phyloP scores from a whole-genome alignment of 2,113 vertebrate species.

The Bettongia penicillata region DNA sequence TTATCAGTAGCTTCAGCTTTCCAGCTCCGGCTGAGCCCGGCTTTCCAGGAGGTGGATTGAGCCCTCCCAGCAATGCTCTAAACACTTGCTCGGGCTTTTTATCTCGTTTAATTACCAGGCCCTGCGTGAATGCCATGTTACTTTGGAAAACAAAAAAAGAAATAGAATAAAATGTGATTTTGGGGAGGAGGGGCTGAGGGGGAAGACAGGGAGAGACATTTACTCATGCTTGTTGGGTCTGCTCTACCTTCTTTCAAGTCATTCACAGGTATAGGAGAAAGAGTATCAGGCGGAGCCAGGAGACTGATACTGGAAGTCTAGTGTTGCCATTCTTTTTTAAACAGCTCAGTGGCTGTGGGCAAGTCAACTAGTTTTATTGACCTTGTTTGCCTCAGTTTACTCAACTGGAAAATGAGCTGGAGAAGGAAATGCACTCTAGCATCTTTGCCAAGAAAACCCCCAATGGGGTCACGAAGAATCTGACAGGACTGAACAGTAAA shows the following conservation, averaged over 20 bases:
- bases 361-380: neutral
- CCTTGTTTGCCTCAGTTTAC: neutral
- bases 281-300: neutral
- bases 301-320: neutral
- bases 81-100: slow-evolving; percentile 47
- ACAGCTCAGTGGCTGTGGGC: neutral
- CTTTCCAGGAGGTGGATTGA: slow-evolving; percentile 41
- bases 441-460: neutral
- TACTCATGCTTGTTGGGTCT: neutral
- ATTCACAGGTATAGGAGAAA: neutral
- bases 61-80: slow-evolving; percentile 45
- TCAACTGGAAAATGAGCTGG: neutral
- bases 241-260: neutral
- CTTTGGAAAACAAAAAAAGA: slow-evolving; percentile 46
- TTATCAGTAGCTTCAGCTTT: slow-evolving; percentile 68
- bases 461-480: neutral
- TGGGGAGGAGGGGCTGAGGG: neutral
- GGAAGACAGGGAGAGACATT: neutral
- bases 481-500: too few species aligned
- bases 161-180: neutral
- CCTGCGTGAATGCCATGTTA: neutral
- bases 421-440: neutral
- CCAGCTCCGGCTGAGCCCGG: neutral
- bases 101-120: slow-evolving; percentile 69
- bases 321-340: neutral